Base-by-base conservation (phyloP, 2,797 vertebrate species). In the Tamandua tetradactyla region DNA sequence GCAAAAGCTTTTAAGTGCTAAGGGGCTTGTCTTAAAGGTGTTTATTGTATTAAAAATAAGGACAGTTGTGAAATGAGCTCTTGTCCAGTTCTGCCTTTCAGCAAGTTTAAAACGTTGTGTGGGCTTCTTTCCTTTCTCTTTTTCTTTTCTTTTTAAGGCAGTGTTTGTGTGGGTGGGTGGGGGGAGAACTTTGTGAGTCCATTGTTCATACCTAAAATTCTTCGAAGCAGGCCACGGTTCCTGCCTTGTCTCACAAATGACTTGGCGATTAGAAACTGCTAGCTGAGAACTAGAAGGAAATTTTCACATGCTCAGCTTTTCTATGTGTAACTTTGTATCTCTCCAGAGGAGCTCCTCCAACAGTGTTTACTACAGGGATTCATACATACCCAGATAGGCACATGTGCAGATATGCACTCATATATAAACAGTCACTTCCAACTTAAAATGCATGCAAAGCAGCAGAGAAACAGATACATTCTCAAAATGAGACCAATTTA, bases 171-270 rank as follows among this genome's bases (percentile, higher is more conserved):
- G n/a, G n/a, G n/a, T n/a, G n/a, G n/a, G n/a, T 61, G 27, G 86
- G 94, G 86, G 79, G 47, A 78, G 87, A 92, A 83, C 91, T 49
- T 42, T n/a, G 92, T 15, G 89, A 93, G 95, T 79, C 87, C 92
- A 52, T 74, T 95, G 90, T 66, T 98, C 97, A 98, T 98, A 98
- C 97, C 97, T 98, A 93, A 97, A 97, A 98, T 98, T 98, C 98
- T 97, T 98, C 71, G 89, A 47, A 89, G 93, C 95, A 71, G 37
- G 91, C 94, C 92, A 59, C 6, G 82, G 59, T 79, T 87, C 89
- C 97, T 89, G n/a, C 92, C 92, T 93, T 87, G 84, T 96, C 97
- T 95, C 75, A 2, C 44, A 82, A 97, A 92, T 92, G 32, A 96
- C 96, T 95, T 95, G 89, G 76, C 93, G 94, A 96, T 97, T 97